Percentiles rank a stretch among this genome's conserved stretches.
Conservation (phyloP, 2,888 invertebrate genomes). For the Patella pellucida region DNA sequence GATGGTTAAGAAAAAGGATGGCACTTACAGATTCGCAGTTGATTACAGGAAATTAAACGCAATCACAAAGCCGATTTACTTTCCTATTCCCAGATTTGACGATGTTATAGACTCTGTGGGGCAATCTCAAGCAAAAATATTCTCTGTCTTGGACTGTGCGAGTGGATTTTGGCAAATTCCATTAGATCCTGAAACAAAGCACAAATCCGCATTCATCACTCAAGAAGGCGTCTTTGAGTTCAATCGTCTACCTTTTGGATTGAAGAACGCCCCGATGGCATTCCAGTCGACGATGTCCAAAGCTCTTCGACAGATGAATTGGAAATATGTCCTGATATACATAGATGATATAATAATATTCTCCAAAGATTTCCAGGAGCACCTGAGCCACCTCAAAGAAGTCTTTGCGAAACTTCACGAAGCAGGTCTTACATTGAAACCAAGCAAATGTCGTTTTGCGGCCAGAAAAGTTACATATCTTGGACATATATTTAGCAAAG, state of each 20-base stretch:
- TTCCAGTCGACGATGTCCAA: slow-evolving; percentile 36
- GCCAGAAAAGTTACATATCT: slow-evolving; percentile 33
- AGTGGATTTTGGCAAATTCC: slow-evolving; percentile 34
- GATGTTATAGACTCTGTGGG: slow-evolving; percentile 37
- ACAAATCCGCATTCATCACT: slow-evolving; percentile 38
- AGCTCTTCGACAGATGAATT: slow-evolving; percentile 35
- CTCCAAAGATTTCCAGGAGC: slow-evolving; percentile 31
- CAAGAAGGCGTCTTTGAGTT: slow-evolving; percentile 36
- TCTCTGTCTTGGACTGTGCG: slow-evolving; percentile 32
- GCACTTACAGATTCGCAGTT: slow-evolving; percentile 31
- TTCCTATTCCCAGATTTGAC: slow-evolving; percentile 33
- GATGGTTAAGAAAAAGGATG: too few species aligned
- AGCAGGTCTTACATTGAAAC: slow-evolving; percentile 36
- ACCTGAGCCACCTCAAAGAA: slow-evolving; percentile 31
- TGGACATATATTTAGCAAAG: slow-evolving; percentile 36
- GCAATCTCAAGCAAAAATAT: slow-evolving; percentile 24
- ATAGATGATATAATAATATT: slow-evolving; percentile 44
- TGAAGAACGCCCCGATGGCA: slow-evolving; percentile 36
- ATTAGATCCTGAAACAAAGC: slow-evolving; percentile 28
- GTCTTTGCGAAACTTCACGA: slow-evolving; percentile 34
- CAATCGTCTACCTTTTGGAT: slow-evolving; percentile 40
- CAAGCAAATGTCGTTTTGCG: slow-evolving; percentile 41
- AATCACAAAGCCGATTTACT: slow-evolving; percentile 33
- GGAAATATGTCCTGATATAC: slow-evolving; percentile 40
- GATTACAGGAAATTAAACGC: slow-evolving; percentile 36